Evolutionary conservation across 1,140 invertebrate species (phyloP).

Genomic region (Condylostylus longicornis): DNA sequence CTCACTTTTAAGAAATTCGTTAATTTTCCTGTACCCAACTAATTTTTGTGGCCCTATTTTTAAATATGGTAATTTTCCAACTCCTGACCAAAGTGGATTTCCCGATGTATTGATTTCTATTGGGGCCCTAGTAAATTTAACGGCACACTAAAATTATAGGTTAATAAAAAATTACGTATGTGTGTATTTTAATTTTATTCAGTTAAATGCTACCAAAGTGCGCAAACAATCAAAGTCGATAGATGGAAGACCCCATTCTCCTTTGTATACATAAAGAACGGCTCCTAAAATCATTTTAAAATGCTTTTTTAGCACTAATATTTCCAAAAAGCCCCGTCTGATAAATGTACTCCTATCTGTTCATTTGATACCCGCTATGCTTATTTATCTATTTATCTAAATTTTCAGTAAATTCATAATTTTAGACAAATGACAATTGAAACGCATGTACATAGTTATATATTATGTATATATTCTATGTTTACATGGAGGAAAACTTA

Average conservation of each 20-base stretch:
- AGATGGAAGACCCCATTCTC: slow-evolving; percentile 70
- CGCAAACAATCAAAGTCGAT: slow-evolving; percentile 64
- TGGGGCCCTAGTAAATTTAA: slow-evolving; percentile 26
- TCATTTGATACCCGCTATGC: no score
- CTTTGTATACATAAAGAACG: slow-evolving; percentile 57
- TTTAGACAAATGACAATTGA: no score
- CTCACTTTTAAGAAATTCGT: slow-evolving; percentile 25
- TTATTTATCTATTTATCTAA: no score
- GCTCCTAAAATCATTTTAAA: slow-evolving; percentile 18
- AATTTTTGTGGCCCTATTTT: slow-evolving; percentile 27
- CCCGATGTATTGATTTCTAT: slow-evolving; percentile 21
- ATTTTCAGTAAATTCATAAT: no score
- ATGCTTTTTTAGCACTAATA: no score
- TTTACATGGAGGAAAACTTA: no score
- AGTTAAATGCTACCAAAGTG: slow-evolving; percentile 55
- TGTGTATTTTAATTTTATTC: slow-evolving; percentile 49
- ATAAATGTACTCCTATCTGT: no score
- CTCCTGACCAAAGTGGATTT: slow-evolving; percentile 27
- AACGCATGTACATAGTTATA: no score
- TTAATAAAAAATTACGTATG: no score
- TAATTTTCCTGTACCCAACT: slow-evolving; percentile 25
- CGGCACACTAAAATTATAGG: slow-evolving; percentile 16
- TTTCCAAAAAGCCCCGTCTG: no score
- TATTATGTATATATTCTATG: no score
- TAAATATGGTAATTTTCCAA: slow-evolving; percentile 26